These are phyloP conservation scores for Phyllotreta striolata DNA, from an alignment of 2,888 invertebrate species.

Conservation along the genomic window DNA sequence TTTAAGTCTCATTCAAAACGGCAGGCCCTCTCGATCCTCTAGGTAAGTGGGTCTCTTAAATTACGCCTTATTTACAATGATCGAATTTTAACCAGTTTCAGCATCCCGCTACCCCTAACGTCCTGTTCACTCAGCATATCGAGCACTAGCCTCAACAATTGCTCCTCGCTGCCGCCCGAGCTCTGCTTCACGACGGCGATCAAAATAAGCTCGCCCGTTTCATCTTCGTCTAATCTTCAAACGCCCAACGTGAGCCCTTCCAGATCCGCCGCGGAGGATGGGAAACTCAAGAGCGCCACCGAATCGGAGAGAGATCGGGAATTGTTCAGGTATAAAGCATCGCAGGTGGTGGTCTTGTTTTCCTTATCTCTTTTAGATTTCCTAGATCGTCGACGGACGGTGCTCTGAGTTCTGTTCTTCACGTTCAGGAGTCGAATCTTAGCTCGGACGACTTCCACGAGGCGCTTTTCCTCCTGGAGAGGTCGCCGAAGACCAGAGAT, in stretches of 20 bases:
- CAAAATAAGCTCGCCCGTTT: constrained; percentile 58
- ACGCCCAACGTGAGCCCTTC: constrained; percentile 56
- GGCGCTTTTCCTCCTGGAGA: constrained; percentile 65
- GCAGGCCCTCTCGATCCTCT: constrained; percentile 48
- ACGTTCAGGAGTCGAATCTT: constrained; percentile 66
- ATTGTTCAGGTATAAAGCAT: constrained; percentile 57
- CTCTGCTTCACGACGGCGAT: constrained; percentile 58
- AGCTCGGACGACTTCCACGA: constrained; percentile 68
- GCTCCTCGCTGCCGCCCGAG: constrained; percentile 54
- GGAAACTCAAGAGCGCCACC: constrained; percentile 63
- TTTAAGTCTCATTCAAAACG: constrained; percentile 56
- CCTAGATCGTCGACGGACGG: constrained; percentile 68
- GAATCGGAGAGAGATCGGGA: constrained; percentile 65
- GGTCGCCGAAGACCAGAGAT: constrained; percentile 64
- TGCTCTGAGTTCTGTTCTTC: constrained; percentile 66
- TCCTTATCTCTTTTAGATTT: constrained; percentile 54
- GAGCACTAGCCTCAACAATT: constrained; percentile 56
- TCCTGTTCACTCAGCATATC: constrained; percentile 59
- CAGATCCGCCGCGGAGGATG: constrained; percentile 50
- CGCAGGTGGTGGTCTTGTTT: background rate
- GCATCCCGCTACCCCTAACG: constrained; percentile 60
- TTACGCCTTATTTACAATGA: constrained; percentile 54
- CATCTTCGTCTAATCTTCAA: constrained; percentile 52
- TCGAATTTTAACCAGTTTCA: constrained; percentile 55
- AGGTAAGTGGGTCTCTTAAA: constrained; percentile 52